Evolutionary conservation across 2,888 invertebrate genomes (phyloP).

Genomic region (Furcula furcula): DNA sequence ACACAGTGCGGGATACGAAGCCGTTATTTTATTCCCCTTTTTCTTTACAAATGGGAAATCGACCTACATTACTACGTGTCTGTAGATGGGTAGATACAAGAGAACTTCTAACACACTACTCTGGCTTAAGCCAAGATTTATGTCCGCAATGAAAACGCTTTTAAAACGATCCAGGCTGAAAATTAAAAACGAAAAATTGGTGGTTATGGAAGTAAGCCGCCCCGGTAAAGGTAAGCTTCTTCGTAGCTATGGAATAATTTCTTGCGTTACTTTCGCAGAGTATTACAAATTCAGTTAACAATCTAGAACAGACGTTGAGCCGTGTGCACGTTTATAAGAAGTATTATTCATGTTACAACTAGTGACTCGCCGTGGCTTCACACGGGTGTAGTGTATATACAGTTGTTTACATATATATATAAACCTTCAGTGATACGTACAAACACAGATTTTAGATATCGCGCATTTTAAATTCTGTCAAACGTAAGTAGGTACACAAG

Average conservation of each 20-base stretch:
- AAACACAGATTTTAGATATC: too few relatives aligned
- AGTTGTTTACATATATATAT: too few relatives aligned
- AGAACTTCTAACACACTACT: slow-evolving; percentile 20
- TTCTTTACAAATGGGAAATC: slow-evolving; percentile 58
- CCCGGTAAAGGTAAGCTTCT: not conserved
- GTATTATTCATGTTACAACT: too few relatives aligned
- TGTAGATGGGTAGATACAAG: slow-evolving; percentile 17
- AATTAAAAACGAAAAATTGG: slow-evolving; percentile 21
- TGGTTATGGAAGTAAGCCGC: slow-evolving; percentile 16
- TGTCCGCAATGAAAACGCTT: slow-evolving; percentile 18
- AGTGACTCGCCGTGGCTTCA: too few relatives aligned
- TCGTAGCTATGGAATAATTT: not conserved
- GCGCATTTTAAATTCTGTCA: too few relatives aligned
- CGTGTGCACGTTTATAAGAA: too few relatives aligned
- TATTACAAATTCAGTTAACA: too few relatives aligned
- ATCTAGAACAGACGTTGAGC: too few relatives aligned
- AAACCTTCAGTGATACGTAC: too few relatives aligned
- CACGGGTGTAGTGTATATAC: too few relatives aligned
- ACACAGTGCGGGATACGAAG: slow-evolving; percentile 39
- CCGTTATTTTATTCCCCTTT: slow-evolving; percentile 47
- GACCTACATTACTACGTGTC: slow-evolving; percentile 51
- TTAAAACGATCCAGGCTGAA: slow-evolving; percentile 13
- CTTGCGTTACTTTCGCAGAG: too few relatives aligned
- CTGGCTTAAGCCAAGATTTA: slow-evolving; percentile 23
- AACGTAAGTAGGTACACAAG: too few relatives aligned